Conservation (phyloP, 2,113 vertebrate genomes). For the Prionailurus bengalensis region DNA sequence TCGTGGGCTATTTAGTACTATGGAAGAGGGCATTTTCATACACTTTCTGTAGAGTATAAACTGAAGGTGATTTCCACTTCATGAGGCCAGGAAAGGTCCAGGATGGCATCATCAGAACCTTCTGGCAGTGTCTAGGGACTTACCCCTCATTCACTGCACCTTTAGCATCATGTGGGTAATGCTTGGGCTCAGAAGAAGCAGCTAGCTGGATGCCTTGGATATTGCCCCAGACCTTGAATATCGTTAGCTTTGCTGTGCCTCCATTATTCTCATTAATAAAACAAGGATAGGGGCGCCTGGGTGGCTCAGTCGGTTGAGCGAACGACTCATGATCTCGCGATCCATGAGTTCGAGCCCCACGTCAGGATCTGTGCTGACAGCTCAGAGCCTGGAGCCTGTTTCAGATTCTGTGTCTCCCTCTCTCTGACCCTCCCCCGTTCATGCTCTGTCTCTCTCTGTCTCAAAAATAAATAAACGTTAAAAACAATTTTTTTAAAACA, state of each 20-base stretch:
- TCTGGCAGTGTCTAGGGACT: not conserved
- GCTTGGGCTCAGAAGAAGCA: not conserved
- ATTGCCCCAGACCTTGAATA: slow-evolving; percentile 16
- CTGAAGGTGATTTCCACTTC: not conserved
- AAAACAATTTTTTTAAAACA: not conserved
- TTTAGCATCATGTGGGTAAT: not conserved
- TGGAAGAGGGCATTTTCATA: not conserved
- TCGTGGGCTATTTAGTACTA: not conserved
- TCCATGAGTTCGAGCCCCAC: no score
- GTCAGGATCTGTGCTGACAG: no score
- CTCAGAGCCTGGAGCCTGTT: no score
- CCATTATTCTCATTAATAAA: slow-evolving; percentile 64
- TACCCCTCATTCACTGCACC: not conserved
- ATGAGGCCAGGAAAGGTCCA: not conserved
- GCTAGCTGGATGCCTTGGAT: not conserved
- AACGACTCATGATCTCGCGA: no score
- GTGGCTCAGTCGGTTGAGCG: no score
- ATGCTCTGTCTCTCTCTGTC: no score
- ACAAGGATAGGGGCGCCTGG: not conserved
- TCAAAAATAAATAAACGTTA: no score
- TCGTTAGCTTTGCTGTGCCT: slow-evolving; percentile 21
- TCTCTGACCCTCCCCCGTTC: no score
- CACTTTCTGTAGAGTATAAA: not conserved
- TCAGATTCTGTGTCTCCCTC: no score
- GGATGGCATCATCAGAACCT: not conserved